Evolutionary conservation across 2,888 invertebrate species (phyloP), one percentile per base, ranked within the genome.

Genomic region (Thymelicus sylvestris): DNA sequence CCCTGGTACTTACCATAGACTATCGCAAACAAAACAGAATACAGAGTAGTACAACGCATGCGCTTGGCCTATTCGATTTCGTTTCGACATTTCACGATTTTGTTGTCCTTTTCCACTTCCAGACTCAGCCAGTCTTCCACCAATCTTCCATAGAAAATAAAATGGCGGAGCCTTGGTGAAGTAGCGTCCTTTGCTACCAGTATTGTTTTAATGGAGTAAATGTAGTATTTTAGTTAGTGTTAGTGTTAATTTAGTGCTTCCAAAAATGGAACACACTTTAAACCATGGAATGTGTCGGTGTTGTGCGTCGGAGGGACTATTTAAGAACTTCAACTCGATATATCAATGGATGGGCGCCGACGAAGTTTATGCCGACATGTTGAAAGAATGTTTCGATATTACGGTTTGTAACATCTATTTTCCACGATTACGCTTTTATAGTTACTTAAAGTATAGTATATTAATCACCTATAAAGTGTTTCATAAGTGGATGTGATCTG

Each of bases 281-380:
- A 82, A 79, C 73, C 84, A 83, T 74, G 85, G 86, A 73, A 88
- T 92, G 84, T 93, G 93, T 79, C 89, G 93, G 76, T 93, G 93
- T 82, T 93, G 93, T 85, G 88, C 91, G 1, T 86, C 91, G 2
- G 90, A 91, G 75, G 93, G 93, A 67, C 84, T 86, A 39, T 93
- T 86, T 73, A 93, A 93, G 83, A 90, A 92, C 79, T 80, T 93
- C 70, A 86, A 86, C 76, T 81, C 82, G 31, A 79, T 86, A 0
- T 92, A 92, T 74, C 83, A 83, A 70, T 93, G 93, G 93, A 91
- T 93, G 91, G 93, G 92, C 67, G 89, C 88, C 38, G 88, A 90
- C 75, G 93, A 93, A 75, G 79, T 93, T 7, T 93, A 93, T 73
- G 83, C 86, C 19, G 90, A 92, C 74, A 92, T 93, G 92, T 79